Conservation (phyloP, 2,113 vertebrate genomes). For the Cisticola juncidis region DNA sequence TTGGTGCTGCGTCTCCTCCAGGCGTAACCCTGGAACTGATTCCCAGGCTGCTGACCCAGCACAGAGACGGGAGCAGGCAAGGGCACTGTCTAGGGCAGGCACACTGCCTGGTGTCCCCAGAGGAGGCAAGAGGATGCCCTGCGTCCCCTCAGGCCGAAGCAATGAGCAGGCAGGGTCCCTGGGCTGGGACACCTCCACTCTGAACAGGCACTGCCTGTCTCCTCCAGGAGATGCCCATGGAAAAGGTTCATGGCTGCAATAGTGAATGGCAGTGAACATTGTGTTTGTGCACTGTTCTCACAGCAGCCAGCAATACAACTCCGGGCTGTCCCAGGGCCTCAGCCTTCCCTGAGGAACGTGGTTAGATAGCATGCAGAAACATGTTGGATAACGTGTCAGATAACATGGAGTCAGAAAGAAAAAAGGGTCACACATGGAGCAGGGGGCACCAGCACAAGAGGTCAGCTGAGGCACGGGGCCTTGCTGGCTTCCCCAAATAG, state of each 20-base stretch:
- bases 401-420: not conserved
- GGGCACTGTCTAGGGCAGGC: not conserved
- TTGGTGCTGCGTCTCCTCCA: not conserved
- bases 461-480: not conserved
- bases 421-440: not conserved
- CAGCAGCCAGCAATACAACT: not conserved
- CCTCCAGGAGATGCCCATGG: not conserved
- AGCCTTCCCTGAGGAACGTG: accelerated
- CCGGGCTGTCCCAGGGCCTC: not conserved
- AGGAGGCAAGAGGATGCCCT: not conserved
- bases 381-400: no score
- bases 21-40: not conserved
- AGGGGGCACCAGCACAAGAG: not conserved
- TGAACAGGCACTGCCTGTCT: accelerated
- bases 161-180: not conserved
- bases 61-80: not conserved
- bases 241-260: not conserved
- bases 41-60: slow-evolving; percentile 16
- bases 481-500: not conserved
- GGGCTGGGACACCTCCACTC: not conserved
- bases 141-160: not conserved
- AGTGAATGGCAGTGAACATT: not conserved
- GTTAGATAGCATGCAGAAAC: not conserved
- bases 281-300: not conserved
- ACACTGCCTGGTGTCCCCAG: not conserved